phyloP scores from a whole-genome alignment of 1,140 invertebrate genomes.

The Drosophila hydei region DNA sequence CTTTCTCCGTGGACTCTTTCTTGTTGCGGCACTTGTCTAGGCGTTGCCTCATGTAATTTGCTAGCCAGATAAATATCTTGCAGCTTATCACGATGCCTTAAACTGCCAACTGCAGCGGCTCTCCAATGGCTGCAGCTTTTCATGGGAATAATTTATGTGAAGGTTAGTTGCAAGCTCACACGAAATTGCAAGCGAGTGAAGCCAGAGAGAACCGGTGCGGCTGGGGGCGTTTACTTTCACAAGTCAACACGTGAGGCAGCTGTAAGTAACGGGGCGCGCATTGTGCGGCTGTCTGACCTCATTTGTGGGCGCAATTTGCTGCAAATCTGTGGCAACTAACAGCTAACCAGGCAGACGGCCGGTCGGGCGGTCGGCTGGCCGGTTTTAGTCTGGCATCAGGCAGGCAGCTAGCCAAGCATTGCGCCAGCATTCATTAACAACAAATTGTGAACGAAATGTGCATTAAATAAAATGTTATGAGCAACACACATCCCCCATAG shows the following conservation, averaged over 20 bases:
- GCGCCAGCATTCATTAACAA: constrained; percentile 77
- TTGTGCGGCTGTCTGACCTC: constrained; percentile 76
- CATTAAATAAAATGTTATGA: constrained; percentile 81
- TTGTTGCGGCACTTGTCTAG: constrained; percentile 56
- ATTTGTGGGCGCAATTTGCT: constrained; percentile 79
- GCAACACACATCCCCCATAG: constrained; percentile 30
- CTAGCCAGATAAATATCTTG: constrained; percentile 76
- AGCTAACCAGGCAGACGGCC: constrained; percentile 40
- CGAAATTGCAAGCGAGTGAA: constrained; percentile 59
- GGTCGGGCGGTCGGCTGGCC: constrained; percentile 16
- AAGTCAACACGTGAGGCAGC: constrained; percentile 69
- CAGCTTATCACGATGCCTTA: constrained; percentile 80
- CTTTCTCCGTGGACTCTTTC: constrained; percentile 10
- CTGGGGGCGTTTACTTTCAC: constrained; percentile 75
- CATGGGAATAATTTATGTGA: constrained; percentile 82
- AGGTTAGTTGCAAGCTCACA: constrained; percentile 77
- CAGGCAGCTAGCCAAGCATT: constrained; percentile 43
- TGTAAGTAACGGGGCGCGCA: constrained; percentile 63
- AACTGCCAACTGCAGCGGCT: constrained; percentile 52
- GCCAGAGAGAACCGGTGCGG: constrained; percentile 1
- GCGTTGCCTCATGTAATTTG: constrained; percentile 80
- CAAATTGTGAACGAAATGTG: constrained; percentile 77
- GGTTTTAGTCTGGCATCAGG: not conserved
- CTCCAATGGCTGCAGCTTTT: constrained; percentile 60
- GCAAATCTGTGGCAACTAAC: constrained; percentile 62